A percentile compares a stretch with the other conserved stretches of the same genome.
Conservation (phyloP, 2,797 vertebrate species). For the Carduelis carduelis region DNA sequence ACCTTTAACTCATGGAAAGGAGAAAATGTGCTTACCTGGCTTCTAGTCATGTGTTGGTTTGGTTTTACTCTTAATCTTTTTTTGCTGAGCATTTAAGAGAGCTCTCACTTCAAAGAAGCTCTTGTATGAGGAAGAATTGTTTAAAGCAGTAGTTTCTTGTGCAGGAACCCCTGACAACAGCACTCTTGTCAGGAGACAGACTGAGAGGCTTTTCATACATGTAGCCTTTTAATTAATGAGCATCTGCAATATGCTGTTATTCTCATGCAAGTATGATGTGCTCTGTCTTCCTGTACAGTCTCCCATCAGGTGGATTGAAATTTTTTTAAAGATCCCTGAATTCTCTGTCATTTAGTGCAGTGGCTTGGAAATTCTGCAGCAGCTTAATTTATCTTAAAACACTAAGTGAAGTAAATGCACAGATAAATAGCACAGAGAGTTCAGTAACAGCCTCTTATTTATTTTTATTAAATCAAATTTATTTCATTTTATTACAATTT, state of each 20-base stretch:
- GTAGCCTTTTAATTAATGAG: slow-evolving; percentile 15
- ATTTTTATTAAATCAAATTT: neutral
- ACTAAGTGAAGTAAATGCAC: neutral
- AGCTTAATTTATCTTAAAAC: neutral
- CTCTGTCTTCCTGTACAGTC: neutral
- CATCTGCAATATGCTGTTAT: neutral
- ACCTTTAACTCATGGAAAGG: neutral
- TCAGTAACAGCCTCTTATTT: neutral
- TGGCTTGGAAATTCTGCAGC: neutral
- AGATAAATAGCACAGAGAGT: neutral
- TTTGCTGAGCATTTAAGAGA: slow-evolving; percentile 13
- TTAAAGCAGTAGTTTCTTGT: neutral
- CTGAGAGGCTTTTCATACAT: neutral
- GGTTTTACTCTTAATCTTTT: slow-evolving; percentile 10
- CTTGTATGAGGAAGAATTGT: neutral
- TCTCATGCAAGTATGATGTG: neutral
- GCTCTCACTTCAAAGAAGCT: neutral
- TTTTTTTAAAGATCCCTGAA: neutral
- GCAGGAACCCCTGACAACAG: neutral
- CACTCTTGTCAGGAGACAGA: neutral
- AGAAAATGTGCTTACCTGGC: slow-evolving; percentile 14
- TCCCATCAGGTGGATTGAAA: neutral
- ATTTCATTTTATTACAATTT: neutral
- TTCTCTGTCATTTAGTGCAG: neutral
- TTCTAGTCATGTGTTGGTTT: neutral